phyloP scores from a whole-genome alignment of 2,888 invertebrate species.

The Laothoe populi region DNA sequence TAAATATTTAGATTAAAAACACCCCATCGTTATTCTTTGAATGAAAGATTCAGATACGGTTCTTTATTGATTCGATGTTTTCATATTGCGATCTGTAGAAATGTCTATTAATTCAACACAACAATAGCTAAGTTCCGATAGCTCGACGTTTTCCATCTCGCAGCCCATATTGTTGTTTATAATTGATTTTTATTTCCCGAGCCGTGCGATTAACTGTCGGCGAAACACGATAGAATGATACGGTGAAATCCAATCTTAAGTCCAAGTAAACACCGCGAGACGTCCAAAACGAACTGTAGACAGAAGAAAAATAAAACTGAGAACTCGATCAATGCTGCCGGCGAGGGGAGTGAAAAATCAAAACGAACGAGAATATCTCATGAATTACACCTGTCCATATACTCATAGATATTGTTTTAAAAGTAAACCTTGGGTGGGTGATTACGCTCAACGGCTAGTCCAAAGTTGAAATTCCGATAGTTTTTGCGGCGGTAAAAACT shows the following conservation, averaged over 20 bases:
- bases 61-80: slow-evolving; percentile 73
- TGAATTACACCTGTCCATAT: slow-evolving; percentile 79
- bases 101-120: slow-evolving; percentile 70
- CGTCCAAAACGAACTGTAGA: slow-evolving; percentile 72
- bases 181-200: slow-evolving; percentile 71
- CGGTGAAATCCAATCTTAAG: slow-evolving; percentile 72
- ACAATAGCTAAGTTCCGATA: slow-evolving; percentile 64
- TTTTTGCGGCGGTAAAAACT: slow-evolving; percentile 83
- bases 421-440: slow-evolving; percentile 73
- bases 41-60: slow-evolving; percentile 64
- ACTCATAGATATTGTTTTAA: slow-evolving; percentile 80
- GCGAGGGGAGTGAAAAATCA: slow-evolving; percentile 67
- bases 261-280: slow-evolving; percentile 71
- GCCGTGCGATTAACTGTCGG: slow-evolving; percentile 60
- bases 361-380: slow-evolving; percentile 66
- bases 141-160: slow-evolving; percentile 66
- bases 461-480: slow-evolving; percentile 80
- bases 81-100: slow-evolving; percentile 69
- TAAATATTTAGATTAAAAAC: slow-evolving; percentile 43
- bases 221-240: slow-evolving; percentile 55
- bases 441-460: slow-evolving; percentile 74
- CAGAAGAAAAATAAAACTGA: slow-evolving; percentile 79
- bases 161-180: slow-evolving; percentile 68
- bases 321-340: slow-evolving; percentile 67
- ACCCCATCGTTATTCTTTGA: slow-evolving; percentile 65